Evolutionary conservation across 92 coral and sea anemone genomes (phyloP), one percentile per base, ranked within the genome.

Genomic region (Zoanthus sansibaricus): DNA sequence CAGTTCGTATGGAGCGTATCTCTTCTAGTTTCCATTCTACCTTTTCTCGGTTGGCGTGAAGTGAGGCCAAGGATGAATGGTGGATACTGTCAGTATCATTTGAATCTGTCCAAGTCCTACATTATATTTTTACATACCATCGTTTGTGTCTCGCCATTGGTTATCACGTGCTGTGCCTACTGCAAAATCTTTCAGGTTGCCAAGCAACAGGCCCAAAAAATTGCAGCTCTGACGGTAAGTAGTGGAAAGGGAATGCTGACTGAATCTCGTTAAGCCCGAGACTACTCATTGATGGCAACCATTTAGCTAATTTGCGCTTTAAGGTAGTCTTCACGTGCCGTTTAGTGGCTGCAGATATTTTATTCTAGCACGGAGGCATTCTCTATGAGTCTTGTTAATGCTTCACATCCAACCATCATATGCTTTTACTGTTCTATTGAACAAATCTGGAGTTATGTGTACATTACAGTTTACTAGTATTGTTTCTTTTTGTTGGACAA

Each of bases 81-180:
- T 74, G 98, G 98, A 9, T 94, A 80, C 75, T 94, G 98, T 52
- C 98, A 92, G 77, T 94, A 94, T 84, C 98, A 94, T 54, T 83
- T 94, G 31, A 90, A 92, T 83, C 95, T 94, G 77, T 90, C 92
- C 69, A 93, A 79, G 82, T 90, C 92, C 18, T 92, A 90, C 73
- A 92, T 94, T 46, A 72, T 94, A 13, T 94, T 94, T 44, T 70
- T 94, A 12, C 98, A 94, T 74, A 86, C 89, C 25, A 90, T 83
- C 3, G 95, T 94, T 33, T 94, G 98, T 33, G 61, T 94, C 46
- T 78, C 88, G 72, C 98, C 98, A 73, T 87, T 94, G 69, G 86
- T 93, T 56, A 89, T 92, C 68, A 94, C 95, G 68, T 92, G 98
- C 37, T 75, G 80, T 64, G 98, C 95, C 47, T 92, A 94, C 61